Evolutionary conservation across 2,113 vertebrate genomes (phyloP).

Genomic region (Asarcornis scutulata): DNA sequence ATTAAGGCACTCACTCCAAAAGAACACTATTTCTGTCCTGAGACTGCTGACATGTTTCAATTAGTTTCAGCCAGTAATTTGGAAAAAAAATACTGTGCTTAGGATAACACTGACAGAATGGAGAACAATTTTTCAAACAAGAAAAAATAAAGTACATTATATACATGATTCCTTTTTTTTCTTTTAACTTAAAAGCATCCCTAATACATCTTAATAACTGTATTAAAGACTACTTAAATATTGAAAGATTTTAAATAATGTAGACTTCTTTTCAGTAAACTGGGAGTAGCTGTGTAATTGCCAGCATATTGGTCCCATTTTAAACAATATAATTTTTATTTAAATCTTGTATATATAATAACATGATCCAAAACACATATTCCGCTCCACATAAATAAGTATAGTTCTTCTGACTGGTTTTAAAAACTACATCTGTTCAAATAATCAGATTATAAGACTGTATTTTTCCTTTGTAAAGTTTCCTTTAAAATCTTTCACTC

Average conservation of each 20-base stretch:
- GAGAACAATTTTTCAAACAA: constrained; percentile 49
- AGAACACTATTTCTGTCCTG: constrained; percentile 32
- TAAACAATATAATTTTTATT: constrained; percentile 77
- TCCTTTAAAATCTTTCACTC: constrained; percentile 41
- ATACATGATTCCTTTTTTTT: constrained; percentile 44
- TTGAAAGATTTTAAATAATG: constrained; percentile 76
- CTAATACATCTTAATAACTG: constrained; percentile 55
- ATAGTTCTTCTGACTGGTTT: constrained; percentile 59
- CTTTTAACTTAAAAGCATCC: constrained; percentile 53
- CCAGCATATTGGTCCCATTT: constrained; percentile 78
- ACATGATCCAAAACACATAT: constrained; percentile 58
- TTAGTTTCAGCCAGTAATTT: constrained; percentile 17
- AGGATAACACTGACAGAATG: constrained; percentile 22
- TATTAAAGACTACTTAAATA: constrained; percentile 77
- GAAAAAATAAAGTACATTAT: constrained; percentile 66
- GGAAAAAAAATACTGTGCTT: constrained; percentile 22
- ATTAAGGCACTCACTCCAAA: constrained; percentile 72
- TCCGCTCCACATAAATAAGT: constrained; percentile 77
- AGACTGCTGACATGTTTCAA: constrained; percentile 48
- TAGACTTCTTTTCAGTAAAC: constrained; percentile 73
- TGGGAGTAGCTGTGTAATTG: constrained; percentile 67
- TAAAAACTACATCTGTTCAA: constrained; percentile 68
- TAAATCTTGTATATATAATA: constrained; percentile 77
- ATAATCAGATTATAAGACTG: constrained; percentile 43
- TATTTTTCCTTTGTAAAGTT: constrained; percentile 36